Evolutionary conservation across 2,797 vertebrate genomes (phyloP), one percentile per base, ranked within the genome.

Genomic region (Microctenopoma steveboyesi): DNA sequence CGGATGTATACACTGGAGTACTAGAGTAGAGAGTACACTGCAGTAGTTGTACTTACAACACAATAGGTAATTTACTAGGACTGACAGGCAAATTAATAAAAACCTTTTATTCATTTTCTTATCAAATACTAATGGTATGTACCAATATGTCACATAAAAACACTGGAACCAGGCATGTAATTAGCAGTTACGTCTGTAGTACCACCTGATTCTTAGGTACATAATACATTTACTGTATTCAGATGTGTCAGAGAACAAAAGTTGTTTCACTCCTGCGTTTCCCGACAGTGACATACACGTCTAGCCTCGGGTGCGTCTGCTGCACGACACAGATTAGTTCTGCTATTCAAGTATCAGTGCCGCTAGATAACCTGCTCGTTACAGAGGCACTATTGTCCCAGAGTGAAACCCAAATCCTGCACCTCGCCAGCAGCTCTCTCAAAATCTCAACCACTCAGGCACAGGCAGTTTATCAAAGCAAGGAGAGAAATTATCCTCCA

Each of bases 361-460:
- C 58, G 68, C 70, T 73, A 56, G 84, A 89, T 88, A 86, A 87
- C 81, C 85, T 82, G 81, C 67, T 55, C 62, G 69, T 48, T 18
- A 93, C 88, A 92, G 86, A 91, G 85, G 56, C 28, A 28, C 86
- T 63, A 92, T 92, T 93, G 92, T 93, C 89, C 60, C 68, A 3
- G 53, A 51, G 73, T 88, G 90, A 91, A 92, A 92, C 81, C 77
- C 28, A 83, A 88, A 77, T 75, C 84, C 71, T 75, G 53, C 65
- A 84, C 69, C 76, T 79, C 18, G 64, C 85, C 63, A 68, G 72
- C 61, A 76, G 66, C 72, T 72, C 69, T 78, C 46, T 52, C 18
- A 73, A 82, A 84, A 79, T 73, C 83, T 77, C 59, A 45, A 76
- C 66, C 74, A 68, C 79, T 86, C 89, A 85, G 84, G 87, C 82